Evolutionary conservation across 30 jellyfish, hydroid and myxozoan species (phyloP).

Genomic region (Clytia hemisphaerica): DNA sequence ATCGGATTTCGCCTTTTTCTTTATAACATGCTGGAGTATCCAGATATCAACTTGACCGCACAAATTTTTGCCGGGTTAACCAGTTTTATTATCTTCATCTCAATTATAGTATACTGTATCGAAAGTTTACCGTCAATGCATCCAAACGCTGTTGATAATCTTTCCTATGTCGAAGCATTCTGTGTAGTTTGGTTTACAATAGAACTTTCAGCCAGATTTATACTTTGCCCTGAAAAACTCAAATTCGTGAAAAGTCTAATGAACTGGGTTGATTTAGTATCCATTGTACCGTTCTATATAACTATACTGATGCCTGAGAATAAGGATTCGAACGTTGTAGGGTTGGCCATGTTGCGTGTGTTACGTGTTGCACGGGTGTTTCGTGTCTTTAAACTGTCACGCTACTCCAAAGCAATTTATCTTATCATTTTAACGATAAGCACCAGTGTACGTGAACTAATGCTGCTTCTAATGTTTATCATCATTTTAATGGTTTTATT

Average conservation of each 20-base stretch:
- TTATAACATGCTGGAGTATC: conserved; percentile 65
- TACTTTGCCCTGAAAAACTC: conserved; percentile 45
- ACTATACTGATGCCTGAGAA: conserved; percentile 31
- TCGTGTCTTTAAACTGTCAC: conserved; percentile 68
- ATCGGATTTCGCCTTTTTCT: not conserved
- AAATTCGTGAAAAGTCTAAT: conserved; percentile 51
- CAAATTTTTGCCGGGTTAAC: conserved; percentile 43
- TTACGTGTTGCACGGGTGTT: conserved; percentile 74
- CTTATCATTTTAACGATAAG: conserved; percentile 51
- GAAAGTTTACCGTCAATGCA: conserved; percentile 63
- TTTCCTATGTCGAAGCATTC: conserved; percentile 42
- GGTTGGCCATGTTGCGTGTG: conserved; percentile 67
- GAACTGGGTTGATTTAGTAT: conserved; percentile 61
- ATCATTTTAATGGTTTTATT: conserved; percentile 44
- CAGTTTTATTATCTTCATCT: conserved; percentile 42
- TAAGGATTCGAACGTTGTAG: conserved; percentile 36
- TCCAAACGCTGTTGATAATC: conserved; percentile 11
- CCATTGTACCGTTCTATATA: conserved; percentile 71
- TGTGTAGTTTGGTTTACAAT: conserved; percentile 78
- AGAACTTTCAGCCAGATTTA: conserved; percentile 43
- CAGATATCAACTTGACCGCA: conserved; percentile 50
- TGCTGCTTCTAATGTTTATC: conserved; percentile 46
- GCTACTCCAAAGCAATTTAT: conserved; percentile 76
- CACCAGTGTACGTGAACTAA: conserved; percentile 63
- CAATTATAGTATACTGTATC: conserved; percentile 63